Conservation (phyloP, 1,140 invertebrate genomes). For the Drosophila yakuba region DNA sequence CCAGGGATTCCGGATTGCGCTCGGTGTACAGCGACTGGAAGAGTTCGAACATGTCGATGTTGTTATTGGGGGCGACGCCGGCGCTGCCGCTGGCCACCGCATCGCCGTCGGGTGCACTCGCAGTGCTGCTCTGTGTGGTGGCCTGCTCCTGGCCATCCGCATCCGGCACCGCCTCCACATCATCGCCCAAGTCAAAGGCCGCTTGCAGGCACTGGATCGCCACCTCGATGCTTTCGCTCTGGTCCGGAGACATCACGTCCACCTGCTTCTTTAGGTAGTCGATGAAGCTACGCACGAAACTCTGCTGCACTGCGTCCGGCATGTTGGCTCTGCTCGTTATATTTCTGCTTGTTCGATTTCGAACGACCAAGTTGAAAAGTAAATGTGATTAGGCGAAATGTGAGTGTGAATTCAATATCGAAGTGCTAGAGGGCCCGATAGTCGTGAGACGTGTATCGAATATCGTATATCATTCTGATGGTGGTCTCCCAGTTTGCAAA, state of each 20-base stretch:
- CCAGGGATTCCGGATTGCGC: constrained; percentile 86
- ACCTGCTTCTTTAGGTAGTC: constrained; percentile 77
- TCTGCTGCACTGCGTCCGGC: constrained; percentile 77
- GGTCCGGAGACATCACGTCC: constrained; percentile 86
- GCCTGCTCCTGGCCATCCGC: constrained; percentile 25
- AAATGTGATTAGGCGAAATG: constrained; percentile 41
- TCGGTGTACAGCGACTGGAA: constrained; percentile 81
- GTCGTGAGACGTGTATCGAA: neutral
- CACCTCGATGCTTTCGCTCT: constrained; percentile 92
- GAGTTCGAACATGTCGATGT: constrained; percentile 85
- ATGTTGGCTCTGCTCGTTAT: constrained; percentile 34
- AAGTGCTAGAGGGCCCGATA: no score
- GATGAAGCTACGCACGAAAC: constrained; percentile 78
- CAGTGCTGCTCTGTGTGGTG: constrained; percentile 36
- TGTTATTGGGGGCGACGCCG: constrained; percentile 35
- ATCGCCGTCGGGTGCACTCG: constrained; percentile 21
- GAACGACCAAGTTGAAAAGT: neutral
- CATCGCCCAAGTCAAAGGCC: constrained; percentile 88
- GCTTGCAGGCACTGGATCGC: constrained; percentile 92
- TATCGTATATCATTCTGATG: no score
- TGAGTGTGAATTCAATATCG: constrained; percentile 4
- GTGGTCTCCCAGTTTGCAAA: neutral
- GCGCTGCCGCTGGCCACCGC: constrained; percentile 33
- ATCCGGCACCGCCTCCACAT: constrained; percentile 83
- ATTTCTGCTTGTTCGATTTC: neutral